Evolutionary conservation across 2,797 vertebrate genomes (phyloP).

Genomic region (Octomys mimax): DNA sequence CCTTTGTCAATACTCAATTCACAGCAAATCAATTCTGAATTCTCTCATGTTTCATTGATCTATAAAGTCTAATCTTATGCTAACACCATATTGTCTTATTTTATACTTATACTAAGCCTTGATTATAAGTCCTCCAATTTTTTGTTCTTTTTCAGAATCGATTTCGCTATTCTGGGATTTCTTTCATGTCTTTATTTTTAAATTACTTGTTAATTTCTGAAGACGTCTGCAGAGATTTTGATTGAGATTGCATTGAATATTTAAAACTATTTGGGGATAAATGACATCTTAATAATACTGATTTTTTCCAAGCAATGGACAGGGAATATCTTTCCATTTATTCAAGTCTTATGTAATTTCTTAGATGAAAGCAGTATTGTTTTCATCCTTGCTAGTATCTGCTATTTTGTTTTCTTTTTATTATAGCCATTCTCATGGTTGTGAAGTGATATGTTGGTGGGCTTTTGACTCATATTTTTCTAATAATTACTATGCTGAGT

Average conservation of each 20-base stretch:
- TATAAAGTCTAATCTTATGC: not conserved
- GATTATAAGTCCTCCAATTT: not conserved
- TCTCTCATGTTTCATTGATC: not conserved
- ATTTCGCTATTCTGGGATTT: not conserved
- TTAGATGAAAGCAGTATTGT: not conserved
- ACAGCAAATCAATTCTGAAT: not conserved
- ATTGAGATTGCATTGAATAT: not conserved
- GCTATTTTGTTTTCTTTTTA: not conserved
- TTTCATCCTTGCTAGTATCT: not conserved
- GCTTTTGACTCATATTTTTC: not conserved
- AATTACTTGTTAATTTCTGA: not conserved
- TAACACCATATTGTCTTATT: not conserved
- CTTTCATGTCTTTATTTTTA: conserved; percentile 5
- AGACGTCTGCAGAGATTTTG: not conserved
- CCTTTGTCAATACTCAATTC: conserved; percentile 28
- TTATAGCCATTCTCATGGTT: not conserved
- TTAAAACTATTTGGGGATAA: not conserved
- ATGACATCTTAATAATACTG: not conserved
- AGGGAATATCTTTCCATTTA: not conserved
- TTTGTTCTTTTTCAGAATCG: not conserved
- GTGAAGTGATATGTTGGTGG: not conserved
- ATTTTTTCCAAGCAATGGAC: not conserved
- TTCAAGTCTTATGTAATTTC: not conserved
- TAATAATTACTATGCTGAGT: not conserved
- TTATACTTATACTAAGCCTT: not conserved